phyloP scores from a whole-genome alignment of 1,140 invertebrate species.

The Thaumatotibia leucotreta region DNA sequence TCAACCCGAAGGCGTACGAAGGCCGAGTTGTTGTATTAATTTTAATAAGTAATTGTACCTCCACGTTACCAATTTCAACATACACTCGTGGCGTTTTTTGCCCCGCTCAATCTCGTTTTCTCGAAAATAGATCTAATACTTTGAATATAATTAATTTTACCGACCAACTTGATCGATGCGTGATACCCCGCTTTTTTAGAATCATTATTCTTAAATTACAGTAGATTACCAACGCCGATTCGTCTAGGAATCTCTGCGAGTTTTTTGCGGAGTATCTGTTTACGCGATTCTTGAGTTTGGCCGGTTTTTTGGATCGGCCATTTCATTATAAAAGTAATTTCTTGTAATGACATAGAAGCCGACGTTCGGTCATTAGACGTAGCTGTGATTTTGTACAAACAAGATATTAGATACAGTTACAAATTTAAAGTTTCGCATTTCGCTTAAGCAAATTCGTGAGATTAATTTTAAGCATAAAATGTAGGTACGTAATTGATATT shows the following conservation, averaged over 20 bases:
- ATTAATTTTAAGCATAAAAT: neutral
- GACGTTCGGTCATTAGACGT: slow-evolving; percentile 20
- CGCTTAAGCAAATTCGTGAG: neutral
- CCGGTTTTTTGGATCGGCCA: slow-evolving; percentile 37
- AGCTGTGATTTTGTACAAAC: neutral
- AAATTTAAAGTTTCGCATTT: slow-evolving; percentile 4
- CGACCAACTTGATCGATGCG: slow-evolving; percentile 61
- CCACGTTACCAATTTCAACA: slow-evolving; percentile 60
- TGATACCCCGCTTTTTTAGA: slow-evolving; percentile 48
- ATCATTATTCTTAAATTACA: slow-evolving; percentile 68
- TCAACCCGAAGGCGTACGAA: slow-evolving; percentile 25
- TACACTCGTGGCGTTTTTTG: slow-evolving; percentile 54
- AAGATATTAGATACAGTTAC: neutral
- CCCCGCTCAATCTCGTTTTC: slow-evolving; percentile 64
- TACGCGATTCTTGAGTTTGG: slow-evolving; percentile 53
- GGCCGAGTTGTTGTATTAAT: slow-evolving; percentile 51
- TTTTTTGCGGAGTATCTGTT: slow-evolving; percentile 46
- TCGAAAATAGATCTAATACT: slow-evolving; percentile 71
- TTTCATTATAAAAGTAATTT: slow-evolving; percentile 49
- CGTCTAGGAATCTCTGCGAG: slow-evolving; percentile 48
- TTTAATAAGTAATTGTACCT: slow-evolving; percentile 70
- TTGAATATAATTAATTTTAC: slow-evolving; percentile 71
- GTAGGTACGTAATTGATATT: no score
- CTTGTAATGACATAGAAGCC: slow-evolving; percentile 39
- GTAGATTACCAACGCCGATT: slow-evolving; percentile 56